Percentiles rank a stretch among this genome's conserved stretches.
phyloP scores from a whole-genome alignment of 2,113 vertebrate species.

The Sminthopsis crassicaudata region DNA sequence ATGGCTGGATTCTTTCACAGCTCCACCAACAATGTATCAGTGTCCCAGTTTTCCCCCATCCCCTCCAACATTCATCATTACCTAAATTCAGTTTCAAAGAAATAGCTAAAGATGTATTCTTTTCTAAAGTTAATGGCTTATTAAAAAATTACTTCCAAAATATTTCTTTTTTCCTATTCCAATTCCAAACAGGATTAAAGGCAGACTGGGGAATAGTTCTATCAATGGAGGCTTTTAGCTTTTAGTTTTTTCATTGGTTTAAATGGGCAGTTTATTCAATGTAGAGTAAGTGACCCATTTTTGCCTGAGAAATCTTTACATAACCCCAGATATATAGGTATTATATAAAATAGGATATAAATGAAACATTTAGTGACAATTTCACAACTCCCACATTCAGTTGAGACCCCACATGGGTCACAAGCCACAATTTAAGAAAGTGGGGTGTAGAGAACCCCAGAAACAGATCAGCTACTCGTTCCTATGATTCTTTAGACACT shows the following conservation, averaged over 20 bases:
- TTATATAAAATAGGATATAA: no score
- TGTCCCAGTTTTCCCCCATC: no score
- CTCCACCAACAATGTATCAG: no score
- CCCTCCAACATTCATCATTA: no score
- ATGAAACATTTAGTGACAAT: no score
- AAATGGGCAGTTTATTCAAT: background rate
- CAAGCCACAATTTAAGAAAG: no score
- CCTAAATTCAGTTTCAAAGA: constrained; percentile 12
- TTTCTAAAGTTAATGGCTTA: background rate
- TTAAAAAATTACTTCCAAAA: background rate
- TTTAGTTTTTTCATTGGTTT: background rate
- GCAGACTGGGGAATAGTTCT: background rate
- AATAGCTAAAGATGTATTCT: constrained; percentile 11
- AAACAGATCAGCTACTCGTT: background rate
- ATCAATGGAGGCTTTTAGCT: background rate
- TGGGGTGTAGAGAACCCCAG: background rate
- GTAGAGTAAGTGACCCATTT: background rate
- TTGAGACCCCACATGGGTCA: no score
- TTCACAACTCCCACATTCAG: no score
- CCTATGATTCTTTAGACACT: background rate
- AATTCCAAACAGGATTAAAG: background rate
- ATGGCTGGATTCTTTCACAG: no score
- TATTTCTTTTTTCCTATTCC: background rate
- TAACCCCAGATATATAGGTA: no score
- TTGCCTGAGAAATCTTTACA: no score